Percentiles rank a stretch among this genome's conserved stretches.
Evolutionary conservation across 2,113 vertebrate species (phyloP).

Genomic region (Heterochromis multidens): DNA sequence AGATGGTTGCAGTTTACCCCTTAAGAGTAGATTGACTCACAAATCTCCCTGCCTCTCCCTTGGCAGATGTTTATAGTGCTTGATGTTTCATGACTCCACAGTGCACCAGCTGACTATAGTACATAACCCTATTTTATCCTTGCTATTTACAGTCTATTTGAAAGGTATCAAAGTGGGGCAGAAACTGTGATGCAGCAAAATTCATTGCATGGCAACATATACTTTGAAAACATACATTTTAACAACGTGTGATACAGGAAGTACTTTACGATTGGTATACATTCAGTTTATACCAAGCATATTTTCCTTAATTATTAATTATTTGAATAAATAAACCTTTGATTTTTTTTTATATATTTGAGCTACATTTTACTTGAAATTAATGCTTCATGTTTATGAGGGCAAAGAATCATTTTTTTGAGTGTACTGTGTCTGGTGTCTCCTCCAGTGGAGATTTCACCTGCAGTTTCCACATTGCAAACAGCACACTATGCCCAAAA

Average conservation of each 20-base stretch:
- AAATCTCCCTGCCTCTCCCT: slow-evolving; percentile 43
- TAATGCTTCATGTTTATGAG: not conserved
- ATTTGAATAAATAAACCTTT: not conserved
- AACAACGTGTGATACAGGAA: not conserved
- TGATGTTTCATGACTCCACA: slow-evolving; percentile 39
- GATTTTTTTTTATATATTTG: not conserved
- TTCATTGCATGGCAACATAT: not conserved
- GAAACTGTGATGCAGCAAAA: not conserved
- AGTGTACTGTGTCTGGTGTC: not conserved
- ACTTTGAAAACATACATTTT: not conserved
- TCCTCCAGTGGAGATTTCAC: not conserved
- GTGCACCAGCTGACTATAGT: slow-evolving; percentile 16
- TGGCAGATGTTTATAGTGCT: slow-evolving; percentile 54
- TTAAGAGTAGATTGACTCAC: slow-evolving; percentile 54
- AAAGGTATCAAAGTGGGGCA: slow-evolving; percentile 15
- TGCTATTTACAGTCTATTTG: slow-evolving; percentile 10
- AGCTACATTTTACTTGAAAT: not conserved
- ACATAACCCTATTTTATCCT: slow-evolving; percentile 25
- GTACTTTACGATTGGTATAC: not conserved
- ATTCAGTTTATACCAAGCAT: not conserved
- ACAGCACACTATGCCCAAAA: not conserved
- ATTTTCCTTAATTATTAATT: not conserved
- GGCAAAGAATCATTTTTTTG: not conserved
- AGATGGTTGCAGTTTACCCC: slow-evolving; percentile 57
- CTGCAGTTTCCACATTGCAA: slow-evolving; percentile 7